A percentile compares a stretch with the other conserved stretches of the same genome.
Evolutionary conservation across 2,888 invertebrate species (phyloP).

Genomic region (Brachylomia viminalis): DNA sequence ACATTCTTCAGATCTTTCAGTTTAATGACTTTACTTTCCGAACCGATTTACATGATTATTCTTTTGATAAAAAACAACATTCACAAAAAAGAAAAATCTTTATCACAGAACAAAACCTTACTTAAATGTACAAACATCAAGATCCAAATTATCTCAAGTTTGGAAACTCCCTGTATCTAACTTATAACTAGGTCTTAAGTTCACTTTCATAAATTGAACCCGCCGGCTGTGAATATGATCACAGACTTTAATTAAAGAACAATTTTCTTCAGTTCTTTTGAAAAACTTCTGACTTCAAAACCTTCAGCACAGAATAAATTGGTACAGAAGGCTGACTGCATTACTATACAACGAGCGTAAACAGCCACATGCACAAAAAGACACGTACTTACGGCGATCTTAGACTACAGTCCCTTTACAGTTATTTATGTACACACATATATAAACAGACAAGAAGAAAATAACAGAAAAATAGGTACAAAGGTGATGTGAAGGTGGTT

Average conservation of each 20-base stretch:
- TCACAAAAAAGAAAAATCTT: neutral
- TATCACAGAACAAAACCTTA: neutral
- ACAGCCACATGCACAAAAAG: neutral
- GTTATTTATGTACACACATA: too few species aligned
- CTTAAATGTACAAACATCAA: slow-evolving; percentile 3
- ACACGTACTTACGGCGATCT: neutral
- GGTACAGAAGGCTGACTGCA: neutral
- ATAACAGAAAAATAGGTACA: too few species aligned
- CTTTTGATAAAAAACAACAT: neutral
- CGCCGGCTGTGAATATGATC: slow-evolving; percentile 34
- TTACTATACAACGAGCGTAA: neutral
- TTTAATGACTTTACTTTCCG: neutral
- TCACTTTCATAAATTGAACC: slow-evolving; percentile 25
- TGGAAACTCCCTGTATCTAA: slow-evolving; percentile 4
- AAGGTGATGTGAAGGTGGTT: too few species aligned
- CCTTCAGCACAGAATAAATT: neutral
- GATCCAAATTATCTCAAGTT: slow-evolving; percentile 18
- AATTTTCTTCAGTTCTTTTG: slow-evolving; percentile 36
- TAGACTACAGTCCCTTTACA: too few species aligned
- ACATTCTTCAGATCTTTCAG: neutral
- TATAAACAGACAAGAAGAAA: too few species aligned
- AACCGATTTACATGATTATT: neutral
- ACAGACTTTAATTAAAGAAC: slow-evolving; percentile 46
- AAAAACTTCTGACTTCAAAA: slow-evolving; percentile 10
- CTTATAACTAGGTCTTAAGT: slow-evolving; percentile 32